phyloP scores from a whole-genome alignment of 1,140 invertebrate genomes.

The Pseudomyrmex dendroicus region DNA sequence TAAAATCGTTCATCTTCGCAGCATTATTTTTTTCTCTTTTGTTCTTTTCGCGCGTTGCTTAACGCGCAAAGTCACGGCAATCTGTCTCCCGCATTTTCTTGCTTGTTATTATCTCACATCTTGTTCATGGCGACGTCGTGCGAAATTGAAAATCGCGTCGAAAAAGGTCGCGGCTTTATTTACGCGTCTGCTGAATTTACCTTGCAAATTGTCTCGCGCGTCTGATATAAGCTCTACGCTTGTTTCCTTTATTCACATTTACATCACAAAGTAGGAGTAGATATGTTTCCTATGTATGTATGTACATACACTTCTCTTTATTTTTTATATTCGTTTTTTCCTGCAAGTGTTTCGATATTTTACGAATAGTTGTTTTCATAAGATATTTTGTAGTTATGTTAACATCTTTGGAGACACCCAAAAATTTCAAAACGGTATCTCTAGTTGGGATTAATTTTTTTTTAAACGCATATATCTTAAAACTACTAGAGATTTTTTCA shows the following conservation, averaged over 20 bases:
- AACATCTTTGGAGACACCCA: no score
- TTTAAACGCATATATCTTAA: no score
- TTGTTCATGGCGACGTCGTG: background rate
- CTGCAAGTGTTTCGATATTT: no score
- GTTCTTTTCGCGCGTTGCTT: background rate
- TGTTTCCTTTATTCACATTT: conserved; percentile 33
- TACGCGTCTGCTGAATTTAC: conserved; percentile 43
- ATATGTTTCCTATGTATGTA: background rate
- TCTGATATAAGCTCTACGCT: background rate
- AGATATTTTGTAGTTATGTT: no score
- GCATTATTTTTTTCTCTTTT: background rate
- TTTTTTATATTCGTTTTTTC: background rate
- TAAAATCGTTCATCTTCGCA: conserved; percentile 14
- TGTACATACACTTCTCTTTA: background rate
- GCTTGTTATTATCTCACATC: background rate
- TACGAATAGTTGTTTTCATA: no score
- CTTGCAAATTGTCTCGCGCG: conserved; percentile 40
- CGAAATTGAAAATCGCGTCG: conserved; percentile 39
- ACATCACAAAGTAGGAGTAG: conserved; percentile 8
- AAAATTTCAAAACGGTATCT: no score
- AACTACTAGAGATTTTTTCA: no score
- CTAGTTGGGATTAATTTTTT: no score
- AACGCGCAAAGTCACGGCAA: background rate
- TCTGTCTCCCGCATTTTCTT: background rate
- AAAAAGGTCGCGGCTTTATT: conserved; percentile 41